Percentiles rank a stretch among this genome's conserved stretches.
Conservation (phyloP, 1,140 invertebrate genomes). For the Lepidostoma basale region DNA sequence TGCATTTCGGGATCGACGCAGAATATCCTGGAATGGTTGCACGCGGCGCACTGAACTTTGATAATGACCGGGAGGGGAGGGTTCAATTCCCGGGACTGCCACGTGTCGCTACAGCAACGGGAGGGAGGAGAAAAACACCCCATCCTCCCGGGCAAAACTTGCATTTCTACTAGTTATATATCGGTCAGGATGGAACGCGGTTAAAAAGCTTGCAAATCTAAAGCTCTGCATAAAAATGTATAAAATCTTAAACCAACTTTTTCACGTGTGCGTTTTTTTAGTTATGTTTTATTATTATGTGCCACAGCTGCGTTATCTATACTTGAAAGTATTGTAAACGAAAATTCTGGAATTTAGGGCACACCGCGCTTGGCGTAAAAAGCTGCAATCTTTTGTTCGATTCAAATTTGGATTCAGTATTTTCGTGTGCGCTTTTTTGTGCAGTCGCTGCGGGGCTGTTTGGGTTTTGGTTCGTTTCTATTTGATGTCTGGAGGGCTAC, state of each 20-base stretch:
- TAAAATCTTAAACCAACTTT: too few species aligned
- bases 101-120: conserved; percentile 8
- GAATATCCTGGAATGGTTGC: conserved; percentile 23
- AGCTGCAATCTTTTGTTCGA: not conserved
- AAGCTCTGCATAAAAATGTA: too few species aligned
- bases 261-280: too few species aligned
- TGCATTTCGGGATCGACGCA: conserved; percentile 11
- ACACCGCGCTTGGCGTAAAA: not conserved
- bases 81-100: conserved; percentile 17
- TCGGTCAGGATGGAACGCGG: conserved; percentile 18
- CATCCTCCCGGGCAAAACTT: not conserved
- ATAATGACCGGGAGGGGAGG: conserved; percentile 16
- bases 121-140: too few species aligned
- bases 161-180: not conserved
- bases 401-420: not conserved
- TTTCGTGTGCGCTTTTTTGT: not conserved
- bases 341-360: not conserved
- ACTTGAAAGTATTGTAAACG: too few species aligned
- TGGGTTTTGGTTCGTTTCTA: not conserved
- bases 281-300: too few species aligned
- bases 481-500: conserved; percentile 4
- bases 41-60: conserved; percentile 22
- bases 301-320: too few species aligned
- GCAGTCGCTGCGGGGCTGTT: not conserved
- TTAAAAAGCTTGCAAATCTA: too few species aligned